Evolutionary conservation across 2,113 vertebrate species (phyloP).

Genomic region (Vulpes vulpes): DNA sequence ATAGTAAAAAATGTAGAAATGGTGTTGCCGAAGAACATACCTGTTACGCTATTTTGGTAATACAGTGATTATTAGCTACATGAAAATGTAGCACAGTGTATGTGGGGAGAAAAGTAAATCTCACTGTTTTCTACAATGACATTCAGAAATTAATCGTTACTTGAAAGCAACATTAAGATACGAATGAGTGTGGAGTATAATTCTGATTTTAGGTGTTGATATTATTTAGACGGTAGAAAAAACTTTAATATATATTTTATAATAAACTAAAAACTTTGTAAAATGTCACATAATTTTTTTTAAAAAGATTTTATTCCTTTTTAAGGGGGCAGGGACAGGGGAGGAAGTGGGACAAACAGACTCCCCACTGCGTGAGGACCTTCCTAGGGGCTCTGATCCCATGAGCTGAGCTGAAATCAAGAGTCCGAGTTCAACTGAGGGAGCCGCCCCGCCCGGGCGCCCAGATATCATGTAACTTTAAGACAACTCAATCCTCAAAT

Average conservation of each 20-base stretch:
- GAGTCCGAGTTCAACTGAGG: not conserved
- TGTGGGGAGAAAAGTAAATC: not conserved
- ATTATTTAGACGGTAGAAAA: not conserved
- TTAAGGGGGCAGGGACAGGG: not conserved
- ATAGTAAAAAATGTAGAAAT: not conserved
- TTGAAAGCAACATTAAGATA: not conserved
- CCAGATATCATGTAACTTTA: not conserved
- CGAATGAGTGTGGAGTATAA: not conserved
- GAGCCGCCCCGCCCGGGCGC: not conserved
- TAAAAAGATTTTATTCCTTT: not conserved
- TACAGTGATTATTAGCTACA: not conserved
- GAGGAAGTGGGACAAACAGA: not conserved
- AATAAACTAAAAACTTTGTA: not conserved
- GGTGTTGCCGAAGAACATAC: not conserved
- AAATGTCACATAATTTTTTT: not conserved
- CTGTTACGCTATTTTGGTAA: not conserved
- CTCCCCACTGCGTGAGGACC: not conserved
- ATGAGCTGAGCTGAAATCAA: not conserved
- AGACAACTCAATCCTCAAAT: not conserved
- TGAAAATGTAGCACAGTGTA: not conserved
- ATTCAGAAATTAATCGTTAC: not conserved
- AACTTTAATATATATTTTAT: not conserved
- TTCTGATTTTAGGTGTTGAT: not conserved
- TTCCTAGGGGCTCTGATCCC: not conserved
- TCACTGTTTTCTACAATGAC: not conserved